Conservation (phyloP, 1,140 invertebrate species). For the Neodiprion lecontei region DNA sequence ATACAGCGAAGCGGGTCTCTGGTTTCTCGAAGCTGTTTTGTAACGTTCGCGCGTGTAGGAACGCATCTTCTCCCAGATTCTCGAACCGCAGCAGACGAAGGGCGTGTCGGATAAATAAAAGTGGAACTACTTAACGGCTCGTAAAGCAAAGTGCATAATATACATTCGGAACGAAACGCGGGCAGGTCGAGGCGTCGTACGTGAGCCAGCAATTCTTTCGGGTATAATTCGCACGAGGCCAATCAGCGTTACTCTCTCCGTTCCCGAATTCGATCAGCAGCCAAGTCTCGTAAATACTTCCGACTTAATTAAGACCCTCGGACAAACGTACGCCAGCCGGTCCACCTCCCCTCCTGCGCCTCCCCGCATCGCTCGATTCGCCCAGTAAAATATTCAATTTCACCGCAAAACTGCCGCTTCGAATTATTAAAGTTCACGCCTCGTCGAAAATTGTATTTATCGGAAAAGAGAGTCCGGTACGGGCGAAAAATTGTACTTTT, state of each 20-base stretch:
- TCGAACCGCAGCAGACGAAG: too few relatives aligned
- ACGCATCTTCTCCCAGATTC: too few relatives aligned
- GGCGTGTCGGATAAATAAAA: constrained; percentile 36
- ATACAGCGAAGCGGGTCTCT: too few relatives aligned
- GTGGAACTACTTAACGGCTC: constrained; percentile 49
- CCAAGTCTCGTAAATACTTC: constrained; percentile 46
- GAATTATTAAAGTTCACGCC: too few relatives aligned
- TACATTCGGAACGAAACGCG: constrained; percentile 31
- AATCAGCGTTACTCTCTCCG: constrained; percentile 48
- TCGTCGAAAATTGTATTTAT: too few relatives aligned
- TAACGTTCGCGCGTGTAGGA: too few relatives aligned
- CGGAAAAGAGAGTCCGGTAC: too few relatives aligned
- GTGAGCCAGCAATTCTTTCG: constrained; percentile 14
- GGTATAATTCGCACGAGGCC: constrained; percentile 42
- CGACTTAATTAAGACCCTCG: constrained; percentile 46
- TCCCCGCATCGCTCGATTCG: too few relatives aligned
- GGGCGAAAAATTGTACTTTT: too few relatives aligned
- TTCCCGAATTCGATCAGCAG: constrained; percentile 37
- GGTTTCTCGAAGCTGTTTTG: too few relatives aligned
- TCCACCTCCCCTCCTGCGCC: neutral
- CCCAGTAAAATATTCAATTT: constrained; percentile 29
- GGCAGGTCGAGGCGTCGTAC: constrained; percentile 24
- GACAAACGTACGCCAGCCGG: neutral
- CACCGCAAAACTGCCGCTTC: too few relatives aligned
- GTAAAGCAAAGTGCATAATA: constrained; percentile 50